These are phyloP conservation scores for Chalcosyrphus nemorum DNA, from an alignment of 2,888 invertebrate species.

Conservation along the genomic window DNA sequence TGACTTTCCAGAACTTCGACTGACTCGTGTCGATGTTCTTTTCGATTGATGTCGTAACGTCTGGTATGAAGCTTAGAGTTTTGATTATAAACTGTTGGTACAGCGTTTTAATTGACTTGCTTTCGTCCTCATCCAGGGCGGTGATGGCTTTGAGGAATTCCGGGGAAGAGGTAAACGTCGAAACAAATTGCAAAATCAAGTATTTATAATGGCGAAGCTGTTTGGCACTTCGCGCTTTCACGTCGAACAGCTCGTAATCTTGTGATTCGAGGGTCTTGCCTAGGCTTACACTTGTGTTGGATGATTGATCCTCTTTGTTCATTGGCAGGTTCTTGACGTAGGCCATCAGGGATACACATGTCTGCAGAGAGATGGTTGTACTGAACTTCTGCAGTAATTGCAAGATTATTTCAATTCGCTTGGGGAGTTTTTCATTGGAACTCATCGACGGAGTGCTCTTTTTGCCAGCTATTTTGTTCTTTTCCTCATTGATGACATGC, in stretches of 20 bases:
- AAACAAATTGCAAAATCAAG: conserved; percentile 88
- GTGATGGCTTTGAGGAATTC: conserved; percentile 87
- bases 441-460: neutral
- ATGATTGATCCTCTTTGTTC: conserved; percentile 83
- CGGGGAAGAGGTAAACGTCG: conserved; percentile 86
- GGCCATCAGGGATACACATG: conserved; percentile 86
- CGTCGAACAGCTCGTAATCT: conserved; percentile 84
- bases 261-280: conserved; percentile 16
- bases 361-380: conserved; percentile 85
- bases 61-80: conserved; percentile 86
- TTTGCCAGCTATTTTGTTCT: conserved; percentile 81
- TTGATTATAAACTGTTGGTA: conserved; percentile 88
- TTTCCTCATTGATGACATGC: conserved; percentile 85
- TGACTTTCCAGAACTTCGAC: conserved; percentile 91
- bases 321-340: conserved; percentile 87
- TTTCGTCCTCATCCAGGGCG: conserved; percentile 82
- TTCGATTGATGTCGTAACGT: conserved; percentile 85
- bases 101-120: conserved; percentile 83
- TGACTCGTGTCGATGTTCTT: conserved; percentile 84
- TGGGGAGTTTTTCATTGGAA: conserved; percentile 82
- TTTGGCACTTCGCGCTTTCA: conserved; percentile 86
- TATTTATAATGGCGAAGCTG: conserved; percentile 94
- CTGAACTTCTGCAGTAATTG: conserved; percentile 87
- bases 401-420: conserved; percentile 87
- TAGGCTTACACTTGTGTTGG: neutral